phyloP scores from a whole-genome alignment of 2,888 invertebrate genomes.

The Euplagia quadripunctaria region DNA sequence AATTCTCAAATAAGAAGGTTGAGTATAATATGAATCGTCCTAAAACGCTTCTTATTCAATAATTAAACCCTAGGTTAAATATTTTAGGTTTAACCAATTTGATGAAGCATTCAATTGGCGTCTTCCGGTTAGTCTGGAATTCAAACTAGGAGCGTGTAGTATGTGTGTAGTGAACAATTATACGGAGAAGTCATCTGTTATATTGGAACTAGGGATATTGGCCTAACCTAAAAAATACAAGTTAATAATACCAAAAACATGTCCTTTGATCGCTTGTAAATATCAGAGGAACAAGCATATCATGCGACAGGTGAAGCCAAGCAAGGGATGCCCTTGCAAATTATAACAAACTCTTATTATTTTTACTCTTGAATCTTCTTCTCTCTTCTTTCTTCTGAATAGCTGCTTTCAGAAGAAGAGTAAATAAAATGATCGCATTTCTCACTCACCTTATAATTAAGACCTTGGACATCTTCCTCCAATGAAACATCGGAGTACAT shows the following conservation, averaged over 20 bases:
- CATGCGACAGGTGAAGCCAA: not conserved
- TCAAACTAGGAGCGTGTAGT: not conserved
- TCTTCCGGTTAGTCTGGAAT: not conserved
- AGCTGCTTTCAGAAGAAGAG: not conserved
- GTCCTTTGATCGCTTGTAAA: not conserved
- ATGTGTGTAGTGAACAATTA: not conserved
- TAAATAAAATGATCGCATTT: not conserved
- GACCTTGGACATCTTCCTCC: slow-evolving; percentile 97
- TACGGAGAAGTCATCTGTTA: not conserved
- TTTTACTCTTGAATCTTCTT: not conserved
- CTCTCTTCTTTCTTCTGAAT: not conserved
- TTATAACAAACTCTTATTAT: not conserved
- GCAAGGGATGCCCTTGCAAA: not conserved
- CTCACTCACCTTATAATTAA: slow-evolving; percentile 94
- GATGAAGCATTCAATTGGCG: not conserved
- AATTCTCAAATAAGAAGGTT: no score
- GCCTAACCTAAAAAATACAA: not conserved
- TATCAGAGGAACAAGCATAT: not conserved
- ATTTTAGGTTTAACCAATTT: not conserved
- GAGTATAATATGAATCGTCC: no score
- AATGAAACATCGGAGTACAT: slow-evolving; percentile 97
- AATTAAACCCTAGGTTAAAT: not conserved
- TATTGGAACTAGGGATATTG: no score
- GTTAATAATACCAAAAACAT: not conserved
- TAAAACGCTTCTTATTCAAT: no score